Evolutionary conservation across 2,113 vertebrate genomes (phyloP), one percentile per base, ranked within the genome.

Genomic region (Beaufortia kweichowensis): DNA sequence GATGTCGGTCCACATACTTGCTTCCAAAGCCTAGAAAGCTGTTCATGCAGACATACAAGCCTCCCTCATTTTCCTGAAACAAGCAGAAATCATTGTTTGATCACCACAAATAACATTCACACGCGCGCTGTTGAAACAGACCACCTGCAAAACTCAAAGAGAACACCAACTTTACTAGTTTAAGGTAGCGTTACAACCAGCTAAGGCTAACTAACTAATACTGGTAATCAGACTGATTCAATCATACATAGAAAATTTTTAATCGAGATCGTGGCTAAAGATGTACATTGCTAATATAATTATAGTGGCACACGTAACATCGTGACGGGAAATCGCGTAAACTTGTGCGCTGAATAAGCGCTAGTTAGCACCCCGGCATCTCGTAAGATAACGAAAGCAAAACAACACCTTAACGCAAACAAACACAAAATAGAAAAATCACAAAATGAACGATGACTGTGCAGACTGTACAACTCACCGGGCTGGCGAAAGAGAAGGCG

Each of bases 11-110:
- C 86, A 99, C 96, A 88, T 94, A 96, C 33, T 96, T 94, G 77
- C 95, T 94, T 46, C 97, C 96, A 74, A 96, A 99, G 59, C 97
- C 97, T 83, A 99, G 89, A 89, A 99, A 98, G 33, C 93, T 96
- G 88, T 97, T 98, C 96, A 99, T 98, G 85, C 97, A 99, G 86
- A 99, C 93, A 81, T 95, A 99, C 73, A 99, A 89, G 39, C 97
- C 97, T 0, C 96, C 96, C 67, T 98, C 96, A 6, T 94, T 96
- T 84, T 98, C 97, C 97, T 98, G 84, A 5, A 77, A 67, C 43
- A 81, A 1, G 79, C 35, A 63, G 0, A 35, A 65, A 56, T n/a
- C n/a, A n/a, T n/a, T n/a, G n/a, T n/a, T n/a, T n/a, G n/a, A n/a
- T n/a, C 33, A 41, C 33, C 4, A 15, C 39, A 50, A 46, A 46